These are phyloP conservation scores for Arge pagana DNA, from an alignment of 2,888 invertebrate species.

Conservation along the genomic window DNA sequence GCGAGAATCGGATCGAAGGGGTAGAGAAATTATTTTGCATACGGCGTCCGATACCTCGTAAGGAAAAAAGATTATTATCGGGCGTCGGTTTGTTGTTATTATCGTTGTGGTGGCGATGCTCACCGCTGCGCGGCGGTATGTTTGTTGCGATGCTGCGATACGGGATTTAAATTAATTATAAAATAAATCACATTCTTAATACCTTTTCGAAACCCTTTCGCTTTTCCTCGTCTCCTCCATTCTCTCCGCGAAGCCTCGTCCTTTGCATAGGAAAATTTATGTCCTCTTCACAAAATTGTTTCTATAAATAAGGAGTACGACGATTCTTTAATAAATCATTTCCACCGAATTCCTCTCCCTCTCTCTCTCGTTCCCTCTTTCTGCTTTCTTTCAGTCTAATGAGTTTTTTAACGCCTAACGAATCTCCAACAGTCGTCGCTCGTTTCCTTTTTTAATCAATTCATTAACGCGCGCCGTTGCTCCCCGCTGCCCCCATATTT, in stretches of 20 bases:
- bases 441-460: conserved; percentile 52
- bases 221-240: neutral
- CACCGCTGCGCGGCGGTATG: too few relatives aligned
- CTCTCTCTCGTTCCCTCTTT: neutral
- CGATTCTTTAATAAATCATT: conserved; percentile 13
- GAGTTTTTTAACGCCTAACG: conserved; percentile 50
- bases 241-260: too few relatives aligned
- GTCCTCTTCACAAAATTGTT: conserved; percentile 28
- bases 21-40: too few relatives aligned
- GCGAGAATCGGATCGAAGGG: too few relatives aligned
- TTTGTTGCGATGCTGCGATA: too few relatives aligned
- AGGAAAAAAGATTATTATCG: too few relatives aligned
- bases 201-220: conserved; percentile 21
- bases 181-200: conserved; percentile 19
- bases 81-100: too few relatives aligned
- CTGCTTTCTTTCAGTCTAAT: conserved; percentile 51
- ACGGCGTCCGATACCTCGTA: too few relatives aligned
- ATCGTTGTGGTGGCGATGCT: too few relatives aligned
- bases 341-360: neutral
- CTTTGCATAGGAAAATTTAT: too few relatives aligned
- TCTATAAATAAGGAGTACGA: neutral
- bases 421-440: conserved; percentile 38
- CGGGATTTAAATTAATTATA: conserved; percentile 16
- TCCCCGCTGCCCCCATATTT: too few relatives aligned
- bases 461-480: conserved; percentile 39